Conservation (phyloP, 2,888 invertebrate genomes). For the Sicus ferrugineus region DNA sequence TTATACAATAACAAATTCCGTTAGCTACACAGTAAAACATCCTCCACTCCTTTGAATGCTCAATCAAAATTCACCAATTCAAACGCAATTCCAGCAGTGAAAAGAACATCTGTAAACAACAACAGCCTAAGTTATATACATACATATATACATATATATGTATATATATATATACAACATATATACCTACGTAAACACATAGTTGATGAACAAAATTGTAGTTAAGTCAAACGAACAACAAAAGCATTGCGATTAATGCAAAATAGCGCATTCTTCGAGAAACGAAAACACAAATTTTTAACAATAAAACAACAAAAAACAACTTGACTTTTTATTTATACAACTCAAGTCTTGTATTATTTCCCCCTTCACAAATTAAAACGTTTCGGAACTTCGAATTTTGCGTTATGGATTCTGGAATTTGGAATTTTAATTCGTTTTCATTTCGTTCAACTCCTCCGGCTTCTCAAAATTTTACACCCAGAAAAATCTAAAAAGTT, state of each 20-base stretch:
- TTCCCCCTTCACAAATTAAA: neutral
- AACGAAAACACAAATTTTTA: constrained; percentile 44
- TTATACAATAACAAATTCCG: constrained; percentile 28
- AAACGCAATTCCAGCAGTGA: constrained; percentile 26
- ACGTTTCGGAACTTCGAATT: too few relatives aligned
- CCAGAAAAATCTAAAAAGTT: neutral
- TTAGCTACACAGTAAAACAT: neutral
- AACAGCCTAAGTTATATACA: constrained; percentile 24
- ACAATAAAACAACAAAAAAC: constrained; percentile 41
- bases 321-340: constrained; percentile 40
- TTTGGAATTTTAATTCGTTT: neutral
- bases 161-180: constrained; percentile 21
- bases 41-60: neutral
- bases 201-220: constrained; percentile 37
- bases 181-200: constrained; percentile 34
- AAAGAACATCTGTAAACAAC: constrained; percentile 11
- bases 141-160: constrained; percentile 19
- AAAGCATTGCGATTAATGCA: constrained; percentile 45
- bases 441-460: neutral
- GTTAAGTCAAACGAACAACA: constrained; percentile 32
- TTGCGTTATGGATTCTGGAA: too few relatives aligned
- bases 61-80: neutral
- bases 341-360: neutral
- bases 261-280: constrained; percentile 33
- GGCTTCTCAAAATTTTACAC: neutral